phyloP scores from a whole-genome alignment of 2,113 vertebrate species.

The Calidris pygmaea region DNA sequence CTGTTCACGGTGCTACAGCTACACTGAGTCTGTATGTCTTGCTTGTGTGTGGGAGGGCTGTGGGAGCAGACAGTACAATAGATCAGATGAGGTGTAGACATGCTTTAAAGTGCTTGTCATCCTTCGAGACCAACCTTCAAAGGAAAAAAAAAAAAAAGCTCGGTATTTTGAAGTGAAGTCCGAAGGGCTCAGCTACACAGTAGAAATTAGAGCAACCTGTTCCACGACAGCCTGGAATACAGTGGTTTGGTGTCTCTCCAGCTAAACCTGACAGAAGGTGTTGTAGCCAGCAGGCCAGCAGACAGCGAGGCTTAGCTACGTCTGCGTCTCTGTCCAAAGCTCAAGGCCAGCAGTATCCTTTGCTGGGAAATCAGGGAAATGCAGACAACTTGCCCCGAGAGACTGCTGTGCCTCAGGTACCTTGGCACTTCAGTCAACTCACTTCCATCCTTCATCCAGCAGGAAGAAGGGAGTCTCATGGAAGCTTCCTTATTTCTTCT shows the following conservation, averaged over 20 bases:
- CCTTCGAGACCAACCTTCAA: neutral
- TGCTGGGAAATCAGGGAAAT: neutral
- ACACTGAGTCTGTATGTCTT: neutral
- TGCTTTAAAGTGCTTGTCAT: constrained; percentile 55
- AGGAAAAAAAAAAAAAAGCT: neutral
- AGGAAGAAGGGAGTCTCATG: neutral
- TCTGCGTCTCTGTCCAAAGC: constrained; percentile 3
- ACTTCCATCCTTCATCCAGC: neutral
- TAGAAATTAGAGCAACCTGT: neutral
- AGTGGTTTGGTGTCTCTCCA: neutral
- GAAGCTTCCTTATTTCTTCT: neutral
- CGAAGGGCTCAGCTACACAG: neutral
- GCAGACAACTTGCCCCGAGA: neutral
- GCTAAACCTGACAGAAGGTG: neutral
- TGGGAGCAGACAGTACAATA: neutral
- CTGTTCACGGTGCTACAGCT: neutral
- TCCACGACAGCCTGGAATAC: neutral
- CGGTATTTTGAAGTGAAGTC: neutral
- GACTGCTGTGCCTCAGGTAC: neutral
- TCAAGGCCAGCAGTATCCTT: neutral
- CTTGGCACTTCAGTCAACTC: neutral
- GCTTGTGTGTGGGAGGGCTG: neutral
- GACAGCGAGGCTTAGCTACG: neutral
- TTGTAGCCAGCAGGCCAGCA: neutral
- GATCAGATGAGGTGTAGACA: constrained; percentile 8